Evolutionary conservation across 1,140 invertebrate genomes (phyloP), one percentile per base, ranked within the genome.

Genomic region (Bombus confusus): DNA sequence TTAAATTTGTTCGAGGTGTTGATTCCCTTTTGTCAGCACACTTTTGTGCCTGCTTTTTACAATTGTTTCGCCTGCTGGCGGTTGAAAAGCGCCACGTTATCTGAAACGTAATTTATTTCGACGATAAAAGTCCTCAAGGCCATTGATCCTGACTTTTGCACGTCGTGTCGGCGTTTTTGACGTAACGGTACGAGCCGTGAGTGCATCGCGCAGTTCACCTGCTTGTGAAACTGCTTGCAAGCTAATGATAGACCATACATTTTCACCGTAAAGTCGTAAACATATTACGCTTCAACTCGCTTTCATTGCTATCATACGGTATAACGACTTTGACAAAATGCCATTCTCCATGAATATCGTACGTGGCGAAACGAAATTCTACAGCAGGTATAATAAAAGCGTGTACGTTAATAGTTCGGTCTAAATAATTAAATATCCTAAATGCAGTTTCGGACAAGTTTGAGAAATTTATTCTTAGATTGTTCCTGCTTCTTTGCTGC

Each of bases 81-180:
- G 47, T 37, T 39, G 57, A 31, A 72, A 86, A 69, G 79, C 73
- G 66, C 39, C 77, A 74, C 25, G 43, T 89, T 77, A 84, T 84
- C 73, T 59, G 59, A 68, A 69, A 80, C 68, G 77, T 71, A 90
- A 89, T 89, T 90, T 89, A 87, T 90, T 80, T 80, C 57, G 64
- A 31, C 47, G 85, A 90, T 84, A 74, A 86, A 87, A 78, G 62
- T 83, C 68, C 47, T 75, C 77, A 64, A 83, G 68, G 75, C 68
- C 71, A 89, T 90, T 79, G 88, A 89, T 89, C 88, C 74, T 25
- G 9, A 62, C 78, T 89, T 88, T 79, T 86, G 78, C 66, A 25
- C 28, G 18, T 28, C 18, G 47, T 52, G 47, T 22, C 47, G 18
- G 47, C 18, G 18, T 81, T 73, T 57, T 28, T n/a, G 22, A 57